Evolutionary conservation across 2,888 invertebrate species (phyloP).

Genomic region (Nephrocerus scutellatus): DNA sequence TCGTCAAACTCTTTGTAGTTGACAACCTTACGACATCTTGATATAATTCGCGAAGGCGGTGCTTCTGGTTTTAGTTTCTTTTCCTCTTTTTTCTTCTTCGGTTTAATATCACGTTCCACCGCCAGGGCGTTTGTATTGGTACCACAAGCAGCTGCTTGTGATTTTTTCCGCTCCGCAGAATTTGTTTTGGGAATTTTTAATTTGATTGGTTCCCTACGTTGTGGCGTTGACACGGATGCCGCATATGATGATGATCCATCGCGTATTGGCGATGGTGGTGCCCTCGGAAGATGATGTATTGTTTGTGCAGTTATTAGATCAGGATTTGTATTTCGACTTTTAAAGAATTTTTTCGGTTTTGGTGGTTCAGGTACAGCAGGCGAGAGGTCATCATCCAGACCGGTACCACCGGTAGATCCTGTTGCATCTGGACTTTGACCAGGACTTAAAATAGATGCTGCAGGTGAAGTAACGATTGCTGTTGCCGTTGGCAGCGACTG

Average conservation of each 20-base stretch:
- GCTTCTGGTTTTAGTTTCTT: constrained; percentile 43
- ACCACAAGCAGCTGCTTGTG: too few relatives aligned
- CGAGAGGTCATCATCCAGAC: constrained; percentile 38
- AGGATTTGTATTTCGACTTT: constrained; percentile 67
- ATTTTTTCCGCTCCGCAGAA: constrained; percentile 42
- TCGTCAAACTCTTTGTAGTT: constrained; percentile 58
- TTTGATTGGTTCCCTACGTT: constrained; percentile 37
- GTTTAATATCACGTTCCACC: constrained; percentile 34
- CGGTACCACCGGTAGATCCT: not conserved
- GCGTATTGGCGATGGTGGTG: constrained; percentile 39
- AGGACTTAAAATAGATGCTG: constrained; percentile 26
- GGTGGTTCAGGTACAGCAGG: constrained; percentile 48
- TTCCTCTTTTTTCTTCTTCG: constrained; percentile 41
- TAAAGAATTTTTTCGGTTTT: constrained; percentile 86
- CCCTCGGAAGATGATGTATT: constrained; percentile 42
- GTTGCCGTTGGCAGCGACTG: constrained; percentile 37
- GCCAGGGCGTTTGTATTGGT: too few relatives aligned
- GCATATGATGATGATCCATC: constrained; percentile 23
- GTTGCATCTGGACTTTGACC: constrained; percentile 32
- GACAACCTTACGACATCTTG: constrained; percentile 55
- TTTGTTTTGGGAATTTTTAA: constrained; percentile 39
- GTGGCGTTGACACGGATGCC: constrained; percentile 7
- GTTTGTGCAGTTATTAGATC: constrained; percentile 48
- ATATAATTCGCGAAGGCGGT: constrained; percentile 40
- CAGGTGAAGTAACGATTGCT: constrained; percentile 26